A percentile compares a stretch with the other conserved stretches of the same genome.
Evolutionary conservation across 1,140 invertebrate genomes (phyloP).

Genomic region (Plectus sambesii): DNA sequence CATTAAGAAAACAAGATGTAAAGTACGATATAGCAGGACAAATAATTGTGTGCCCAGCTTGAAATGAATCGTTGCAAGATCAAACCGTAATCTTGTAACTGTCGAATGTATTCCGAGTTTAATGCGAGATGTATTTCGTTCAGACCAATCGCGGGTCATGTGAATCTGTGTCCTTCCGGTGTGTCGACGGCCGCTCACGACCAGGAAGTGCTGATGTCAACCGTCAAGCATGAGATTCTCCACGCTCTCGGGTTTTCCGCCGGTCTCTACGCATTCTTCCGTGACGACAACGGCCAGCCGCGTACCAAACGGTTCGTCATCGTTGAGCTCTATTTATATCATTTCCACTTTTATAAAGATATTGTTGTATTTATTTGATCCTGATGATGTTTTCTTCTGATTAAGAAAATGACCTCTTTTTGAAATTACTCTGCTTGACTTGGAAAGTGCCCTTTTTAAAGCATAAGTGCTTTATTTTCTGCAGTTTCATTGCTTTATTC

Average conservation of each 20-base stretch:
- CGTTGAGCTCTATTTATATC: slow-evolving; percentile 60
- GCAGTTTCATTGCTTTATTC: no score
- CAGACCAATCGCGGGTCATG: slow-evolving; percentile 93
- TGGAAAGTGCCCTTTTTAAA: no score
- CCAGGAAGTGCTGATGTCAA: slow-evolving; percentile 78
- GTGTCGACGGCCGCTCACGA: slow-evolving; percentile 84
- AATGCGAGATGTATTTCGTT: slow-evolving; percentile 36
- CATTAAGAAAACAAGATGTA: no score
- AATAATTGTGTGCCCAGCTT: no score
- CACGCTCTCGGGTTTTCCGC: slow-evolving; percentile 66
- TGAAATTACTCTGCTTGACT: no score
- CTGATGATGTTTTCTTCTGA: slow-evolving; percentile 9
- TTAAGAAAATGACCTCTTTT: not conserved
- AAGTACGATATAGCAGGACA: no score
- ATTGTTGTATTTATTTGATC: slow-evolving; percentile 9
- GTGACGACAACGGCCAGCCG: slow-evolving; percentile 27
- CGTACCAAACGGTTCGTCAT: slow-evolving; percentile 54
- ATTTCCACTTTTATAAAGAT: no score
- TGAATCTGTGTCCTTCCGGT: slow-evolving; percentile 89
- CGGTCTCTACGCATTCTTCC: slow-evolving; percentile 42
- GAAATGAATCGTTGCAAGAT: no score
- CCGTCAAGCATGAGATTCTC: slow-evolving; percentile 95
- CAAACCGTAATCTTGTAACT: not conserved
- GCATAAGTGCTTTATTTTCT: no score
- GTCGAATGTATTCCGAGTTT: not conserved